Percentiles rank a stretch among this genome's conserved stretches.
Conservation (phyloP, 2,797 vertebrate species). For the Syndactyla subalaris region DNA sequence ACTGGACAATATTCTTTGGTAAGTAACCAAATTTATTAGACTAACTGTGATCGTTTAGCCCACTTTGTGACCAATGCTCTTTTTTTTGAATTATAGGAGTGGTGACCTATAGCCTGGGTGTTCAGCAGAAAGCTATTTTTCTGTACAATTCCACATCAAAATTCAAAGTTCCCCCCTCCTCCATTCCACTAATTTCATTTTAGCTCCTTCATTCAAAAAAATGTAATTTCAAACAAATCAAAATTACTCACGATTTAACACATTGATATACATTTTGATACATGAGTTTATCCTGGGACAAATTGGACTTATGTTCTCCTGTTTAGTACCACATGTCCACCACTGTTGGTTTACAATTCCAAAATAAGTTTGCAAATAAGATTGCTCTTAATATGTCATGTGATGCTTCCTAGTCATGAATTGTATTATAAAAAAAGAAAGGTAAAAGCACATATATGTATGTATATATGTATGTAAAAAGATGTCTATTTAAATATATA, state of each 20-base stretch:
- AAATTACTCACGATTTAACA: background rate
- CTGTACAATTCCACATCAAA: background rate
- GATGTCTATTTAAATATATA: background rate
- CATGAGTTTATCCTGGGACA: background rate
- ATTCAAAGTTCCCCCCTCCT: background rate
- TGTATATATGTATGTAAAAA: background rate
- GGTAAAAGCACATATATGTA: background rate
- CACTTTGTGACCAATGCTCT: background rate
- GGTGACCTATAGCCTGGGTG: background rate
- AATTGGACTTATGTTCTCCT: background rate
- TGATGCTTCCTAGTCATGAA: background rate
- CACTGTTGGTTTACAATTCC: background rate
- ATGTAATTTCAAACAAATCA: background rate
- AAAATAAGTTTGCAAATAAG: background rate
- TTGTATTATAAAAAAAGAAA: background rate
- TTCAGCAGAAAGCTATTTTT: background rate
- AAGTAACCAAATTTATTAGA: background rate
- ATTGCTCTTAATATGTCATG: background rate
- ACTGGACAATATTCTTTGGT: background rate
- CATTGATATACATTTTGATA: background rate
- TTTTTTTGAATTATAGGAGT: background rate
- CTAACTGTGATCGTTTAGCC: background rate
- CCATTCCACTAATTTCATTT: background rate
- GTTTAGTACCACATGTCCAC: background rate
- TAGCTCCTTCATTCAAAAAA: background rate